Percentiles rank a stretch among this genome's conserved stretches.
Conservation (phyloP, 1,140 invertebrate species). For the Eurytemora carolleeae region DNA sequence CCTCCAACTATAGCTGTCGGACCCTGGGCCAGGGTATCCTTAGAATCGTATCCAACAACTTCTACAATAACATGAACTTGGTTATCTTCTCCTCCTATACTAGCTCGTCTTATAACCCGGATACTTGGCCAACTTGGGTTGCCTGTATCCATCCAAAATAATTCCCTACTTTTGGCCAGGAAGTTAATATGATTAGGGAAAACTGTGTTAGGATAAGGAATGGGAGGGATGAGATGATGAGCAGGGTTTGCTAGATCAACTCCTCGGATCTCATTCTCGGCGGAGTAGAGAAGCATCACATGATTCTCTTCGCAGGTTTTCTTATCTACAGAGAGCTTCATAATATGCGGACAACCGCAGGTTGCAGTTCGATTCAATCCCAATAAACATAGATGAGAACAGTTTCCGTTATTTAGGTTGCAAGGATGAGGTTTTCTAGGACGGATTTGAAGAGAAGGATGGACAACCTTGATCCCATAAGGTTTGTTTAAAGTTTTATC, state of each 20-base stretch:
- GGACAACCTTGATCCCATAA: conserved; percentile 43
- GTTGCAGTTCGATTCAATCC: conserved; percentile 36
- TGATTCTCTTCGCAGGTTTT: conserved; percentile 43
- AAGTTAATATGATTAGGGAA: conserved; percentile 46
- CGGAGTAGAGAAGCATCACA: conserved; percentile 17
- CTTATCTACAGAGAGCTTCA: conserved; percentile 39
- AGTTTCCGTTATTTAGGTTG: conserved; percentile 34
- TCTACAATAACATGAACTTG: too few relatives aligned
- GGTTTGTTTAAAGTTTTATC: conserved; percentile 40
- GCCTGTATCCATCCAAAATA: not conserved
- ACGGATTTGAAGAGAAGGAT: conserved; percentile 36
- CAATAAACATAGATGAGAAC: conserved; percentile 41
- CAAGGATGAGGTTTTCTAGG: conserved; percentile 34
- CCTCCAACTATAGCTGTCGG: too few relatives aligned
- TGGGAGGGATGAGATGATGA: conserved; percentile 49
- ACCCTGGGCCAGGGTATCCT: too few relatives aligned
- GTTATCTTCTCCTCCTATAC: too few relatives aligned
- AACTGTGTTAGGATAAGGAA: conserved; percentile 33
- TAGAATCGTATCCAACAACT: too few relatives aligned
- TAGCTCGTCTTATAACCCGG: not conserved
- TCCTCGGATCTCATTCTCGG: conserved; percentile 52
- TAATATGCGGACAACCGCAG: conserved; percentile 58
- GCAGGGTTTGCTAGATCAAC: conserved; percentile 50
- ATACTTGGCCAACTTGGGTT: not conserved
- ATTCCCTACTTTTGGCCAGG: conserved; percentile 26